A percentile compares a stretch with the other conserved stretches of the same genome.
Conservation (phyloP, 2,797 vertebrate species). For the Cuniculus paca region DNA sequence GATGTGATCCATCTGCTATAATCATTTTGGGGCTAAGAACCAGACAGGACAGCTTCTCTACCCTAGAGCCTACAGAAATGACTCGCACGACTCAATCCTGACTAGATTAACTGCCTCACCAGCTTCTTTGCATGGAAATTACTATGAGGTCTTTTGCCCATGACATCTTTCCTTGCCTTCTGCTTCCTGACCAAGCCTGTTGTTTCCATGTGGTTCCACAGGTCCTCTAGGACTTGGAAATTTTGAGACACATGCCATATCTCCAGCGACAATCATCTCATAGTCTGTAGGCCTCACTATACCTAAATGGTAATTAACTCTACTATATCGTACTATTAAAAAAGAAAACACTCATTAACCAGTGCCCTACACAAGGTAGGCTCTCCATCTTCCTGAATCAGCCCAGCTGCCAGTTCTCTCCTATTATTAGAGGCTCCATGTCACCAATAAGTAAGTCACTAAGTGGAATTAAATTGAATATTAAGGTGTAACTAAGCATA, state of each 20-base stretch:
- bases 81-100: background rate
- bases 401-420: background rate
- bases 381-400: background rate
- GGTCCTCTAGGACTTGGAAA: background rate
- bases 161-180: rapidly evolving
- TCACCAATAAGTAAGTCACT: background rate
- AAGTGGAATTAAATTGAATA: conserved; percentile 2
- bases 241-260: background rate
- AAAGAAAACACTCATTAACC: background rate
- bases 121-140: background rate
- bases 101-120: background rate
- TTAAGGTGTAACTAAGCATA: background rate
- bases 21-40: background rate
- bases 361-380: background rate
- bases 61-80: background rate
- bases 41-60: background rate
- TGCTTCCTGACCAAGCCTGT: background rate
- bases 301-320: background rate
- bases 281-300: background rate
- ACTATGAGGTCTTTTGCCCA: too few relatives aligned
- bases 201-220: background rate
- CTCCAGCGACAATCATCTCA: background rate
- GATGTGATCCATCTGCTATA: background rate
- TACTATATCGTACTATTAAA: background rate
- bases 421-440: background rate